These are phyloP conservation scores for Clepsis dumicolana DNA, from an alignment of 2,888 invertebrate genomes.

Conservation along the genomic window DNA sequence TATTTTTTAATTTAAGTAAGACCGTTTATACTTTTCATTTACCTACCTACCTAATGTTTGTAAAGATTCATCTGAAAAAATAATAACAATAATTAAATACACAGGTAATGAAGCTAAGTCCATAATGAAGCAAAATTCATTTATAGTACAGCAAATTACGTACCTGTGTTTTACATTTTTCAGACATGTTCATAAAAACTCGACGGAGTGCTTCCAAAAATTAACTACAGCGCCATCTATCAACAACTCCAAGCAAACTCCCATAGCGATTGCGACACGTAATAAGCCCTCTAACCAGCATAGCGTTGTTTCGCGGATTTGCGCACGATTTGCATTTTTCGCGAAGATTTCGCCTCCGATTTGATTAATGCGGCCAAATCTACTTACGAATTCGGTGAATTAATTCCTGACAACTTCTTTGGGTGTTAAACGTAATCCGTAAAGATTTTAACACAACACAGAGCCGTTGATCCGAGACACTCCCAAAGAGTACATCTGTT, in stretches of 20 bases:
- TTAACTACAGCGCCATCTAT: conserved; percentile 11
- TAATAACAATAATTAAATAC: no score
- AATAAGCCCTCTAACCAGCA: conserved; percentile 48
- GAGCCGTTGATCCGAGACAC: not conserved
- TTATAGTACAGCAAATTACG: no score
- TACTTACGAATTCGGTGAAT: conserved; percentile 50
- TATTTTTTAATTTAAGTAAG: no score
- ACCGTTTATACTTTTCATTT: no score
- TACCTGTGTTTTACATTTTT: no score
- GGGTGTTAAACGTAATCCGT: conserved; percentile 16
- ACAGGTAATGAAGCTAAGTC: no score
- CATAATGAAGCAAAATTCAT: no score
- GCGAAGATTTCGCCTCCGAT: conserved; percentile 52
- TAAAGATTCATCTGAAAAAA: no score
- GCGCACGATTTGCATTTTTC: conserved; percentile 70
- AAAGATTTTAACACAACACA: conserved; percentile 6
- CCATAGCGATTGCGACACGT: conserved; percentile 40
- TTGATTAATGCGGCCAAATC: conserved; percentile 61
- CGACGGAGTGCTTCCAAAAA: not conserved
- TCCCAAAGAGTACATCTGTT: not conserved
- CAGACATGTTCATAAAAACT: no score
- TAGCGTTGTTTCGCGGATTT: conserved; percentile 62
- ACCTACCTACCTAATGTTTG: no score
- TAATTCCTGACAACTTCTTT: conserved; percentile 10
- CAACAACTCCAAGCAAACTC: not conserved